Evolutionary conservation across 2,888 invertebrate species (phyloP).

Genomic region (Ormyrus rosae): DNA sequence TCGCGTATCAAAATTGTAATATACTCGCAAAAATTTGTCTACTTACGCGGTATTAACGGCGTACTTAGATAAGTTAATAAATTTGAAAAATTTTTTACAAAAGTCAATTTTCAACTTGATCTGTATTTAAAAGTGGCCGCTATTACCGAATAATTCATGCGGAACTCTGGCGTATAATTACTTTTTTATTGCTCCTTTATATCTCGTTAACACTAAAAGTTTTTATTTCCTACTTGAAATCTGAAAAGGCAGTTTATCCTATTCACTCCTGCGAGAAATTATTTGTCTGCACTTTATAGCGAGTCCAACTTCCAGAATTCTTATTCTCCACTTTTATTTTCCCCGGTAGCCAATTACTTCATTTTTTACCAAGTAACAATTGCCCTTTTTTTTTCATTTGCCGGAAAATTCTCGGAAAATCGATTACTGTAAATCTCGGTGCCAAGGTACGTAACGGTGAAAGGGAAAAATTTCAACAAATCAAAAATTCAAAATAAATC

Average conservation of each 20-base stretch:
- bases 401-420: no score
- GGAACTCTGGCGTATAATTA: no score
- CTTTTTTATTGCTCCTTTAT: slow-evolving; percentile 18
- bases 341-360: no score
- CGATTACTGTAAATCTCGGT: no score
- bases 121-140: neutral
- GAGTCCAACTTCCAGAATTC: neutral
- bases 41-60: no score
- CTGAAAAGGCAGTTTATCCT: slow-evolving; percentile 38
- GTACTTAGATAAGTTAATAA: no score
- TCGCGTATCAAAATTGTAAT: neutral
- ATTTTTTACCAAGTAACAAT: no score
- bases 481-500: slow-evolving; percentile 1
- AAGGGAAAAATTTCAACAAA: neutral
- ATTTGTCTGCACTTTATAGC: slow-evolving; percentile 37
- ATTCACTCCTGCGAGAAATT: slow-evolving; percentile 11
- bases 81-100: no score
- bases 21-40: no score
- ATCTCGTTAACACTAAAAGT: slow-evolving; percentile 33
- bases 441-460: no score
- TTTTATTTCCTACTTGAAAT: slow-evolving; percentile 45
- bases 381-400: no score
- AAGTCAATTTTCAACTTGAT: neutral
- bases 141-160: slow-evolving; percentile 15
- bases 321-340: no score